Evolutionary conservation across 1,140 invertebrate species (phyloP), one percentile per base, ranked within the genome.

Genomic region (Brevipalpus yothersi): DNA sequence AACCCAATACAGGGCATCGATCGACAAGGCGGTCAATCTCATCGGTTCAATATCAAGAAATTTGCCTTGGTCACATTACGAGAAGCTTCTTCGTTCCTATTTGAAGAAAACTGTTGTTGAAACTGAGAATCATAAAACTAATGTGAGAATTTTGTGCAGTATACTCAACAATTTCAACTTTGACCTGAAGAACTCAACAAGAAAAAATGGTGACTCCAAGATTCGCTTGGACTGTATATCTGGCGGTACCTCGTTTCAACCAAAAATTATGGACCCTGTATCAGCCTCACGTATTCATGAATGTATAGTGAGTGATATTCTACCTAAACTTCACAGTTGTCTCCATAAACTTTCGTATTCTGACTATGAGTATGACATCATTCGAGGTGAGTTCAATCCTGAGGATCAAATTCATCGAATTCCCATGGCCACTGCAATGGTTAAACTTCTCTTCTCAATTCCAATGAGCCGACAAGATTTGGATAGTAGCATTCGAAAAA

Each of bases 101-200:
- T 72, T 96, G 2, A 73, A 75, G 21, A 81, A 83, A 71, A 71
- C 94, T 63, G 75, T 80, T 7, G 73, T 73, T 45, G 77, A 67
- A 54, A 55, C 78, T 5, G 80, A 83, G 15, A 80, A 81, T 71
- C 86, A 92, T 66, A 88, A 85, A 68, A 82, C 87, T 65, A 72
- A 82, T 51, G 80, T 65, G 66, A 80, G 84, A 63, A 77, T 93
- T 47, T 73, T 92, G 17, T 80, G 88, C 0, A 78, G 77, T 1
- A 81, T 96, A 58, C 72, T 97, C 40, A 84, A 94, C 71, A 79
- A 82, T 2, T 97, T 95, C 68, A 90, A 96, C 72, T 96, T 85
- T 72, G 84, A 58, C 23, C 17, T 58, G 4, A 43, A 17, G 12
- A 42, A 58, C 15, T 21, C 41, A 41, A 23, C 12, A n/a, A 21